These are phyloP conservation scores for Hypomecis punctinalis DNA, from an alignment of 2,888 invertebrate genomes.

Conservation along the genomic window DNA sequence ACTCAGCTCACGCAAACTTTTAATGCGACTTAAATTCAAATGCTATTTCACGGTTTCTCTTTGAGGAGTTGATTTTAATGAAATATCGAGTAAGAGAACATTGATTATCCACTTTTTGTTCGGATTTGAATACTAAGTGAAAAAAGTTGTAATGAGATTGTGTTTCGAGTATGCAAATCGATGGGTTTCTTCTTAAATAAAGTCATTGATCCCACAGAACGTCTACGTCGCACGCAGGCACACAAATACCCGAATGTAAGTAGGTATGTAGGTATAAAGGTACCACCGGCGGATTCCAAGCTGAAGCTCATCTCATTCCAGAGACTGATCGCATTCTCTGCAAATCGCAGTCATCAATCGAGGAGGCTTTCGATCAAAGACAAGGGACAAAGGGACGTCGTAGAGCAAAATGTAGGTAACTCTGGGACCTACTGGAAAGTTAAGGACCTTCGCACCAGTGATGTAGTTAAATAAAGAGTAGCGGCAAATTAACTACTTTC, in stretches of 20 bases:
- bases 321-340: conserved; percentile 61
- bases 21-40: conserved; percentile 82
- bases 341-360: conserved; percentile 80
- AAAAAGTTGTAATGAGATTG: conserved; percentile 28
- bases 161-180: not conserved
- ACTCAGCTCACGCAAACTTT: conserved; percentile 80
- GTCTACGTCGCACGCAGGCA: conserved; percentile 9
- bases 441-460: not conserved
- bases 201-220: too few species aligned
- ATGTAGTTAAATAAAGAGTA: not conserved
- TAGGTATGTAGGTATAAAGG: conserved; percentile 43
- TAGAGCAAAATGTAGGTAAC: conserved; percentile 57
- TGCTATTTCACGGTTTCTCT: conserved; percentile 78
- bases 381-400: conserved; percentile 74
- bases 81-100: conserved; percentile 58
- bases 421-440: not conserved
- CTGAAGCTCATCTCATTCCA: conserved; percentile 70
- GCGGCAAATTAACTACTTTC: not conserved
- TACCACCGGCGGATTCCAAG: conserved; percentile 46
- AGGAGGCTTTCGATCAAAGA: conserved; percentile 77
- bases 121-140: conserved; percentile 24
- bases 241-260: conserved; percentile 54
- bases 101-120: conserved; percentile 48
- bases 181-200: not conserved
- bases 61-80: conserved; percentile 72